Conservation (phyloP, 1,140 invertebrate species). For the Aethina tumida region DNA sequence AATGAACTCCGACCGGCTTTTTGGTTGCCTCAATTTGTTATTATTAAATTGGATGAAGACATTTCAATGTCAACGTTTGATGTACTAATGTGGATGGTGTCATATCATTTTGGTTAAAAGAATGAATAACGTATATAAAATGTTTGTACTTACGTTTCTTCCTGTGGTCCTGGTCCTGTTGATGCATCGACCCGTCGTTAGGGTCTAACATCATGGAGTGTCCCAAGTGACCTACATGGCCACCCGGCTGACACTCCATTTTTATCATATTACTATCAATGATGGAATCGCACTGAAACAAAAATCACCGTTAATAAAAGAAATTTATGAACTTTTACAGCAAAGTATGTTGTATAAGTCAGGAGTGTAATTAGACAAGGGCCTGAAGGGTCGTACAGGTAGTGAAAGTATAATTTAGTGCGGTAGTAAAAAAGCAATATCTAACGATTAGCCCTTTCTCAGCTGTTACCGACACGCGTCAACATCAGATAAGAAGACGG, state of each 20-base stretch:
- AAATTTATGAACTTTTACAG: too few species aligned
- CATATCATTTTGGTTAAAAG: too few species aligned
- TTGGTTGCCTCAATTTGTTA: too few species aligned
- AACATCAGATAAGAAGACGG: conserved; percentile 17
- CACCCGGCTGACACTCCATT: conserved; percentile 37
- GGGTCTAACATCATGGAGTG: conserved; percentile 38
- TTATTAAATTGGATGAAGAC: too few species aligned
- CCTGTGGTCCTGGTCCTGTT: conserved; percentile 33
- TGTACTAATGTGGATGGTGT: too few species aligned
- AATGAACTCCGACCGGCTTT: too few species aligned
- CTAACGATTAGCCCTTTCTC: conserved; percentile 12
- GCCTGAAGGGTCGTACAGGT: conserved; percentile 9
- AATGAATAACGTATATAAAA: conserved; percentile 8
- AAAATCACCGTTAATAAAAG: too few species aligned
- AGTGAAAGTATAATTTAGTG: conserved; percentile 12
- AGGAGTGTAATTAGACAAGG: too few species aligned
- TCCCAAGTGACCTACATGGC: conserved; percentile 35
- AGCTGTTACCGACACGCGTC: conserved; percentile 20
- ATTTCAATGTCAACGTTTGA: too few species aligned
- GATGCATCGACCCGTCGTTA: conserved; percentile 27
- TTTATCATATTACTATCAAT: conserved; percentile 35
- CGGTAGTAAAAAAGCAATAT: conserved; percentile 8
- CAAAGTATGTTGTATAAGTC: too few species aligned
- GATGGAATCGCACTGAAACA: conserved; percentile 26
- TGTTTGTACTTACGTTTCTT: conserved; percentile 32